Percentiles rank a stretch among this genome's conserved stretches.
phyloP scores from a whole-genome alignment of 92 coral and sea anemone species.

The Ricordea florida region DNA sequence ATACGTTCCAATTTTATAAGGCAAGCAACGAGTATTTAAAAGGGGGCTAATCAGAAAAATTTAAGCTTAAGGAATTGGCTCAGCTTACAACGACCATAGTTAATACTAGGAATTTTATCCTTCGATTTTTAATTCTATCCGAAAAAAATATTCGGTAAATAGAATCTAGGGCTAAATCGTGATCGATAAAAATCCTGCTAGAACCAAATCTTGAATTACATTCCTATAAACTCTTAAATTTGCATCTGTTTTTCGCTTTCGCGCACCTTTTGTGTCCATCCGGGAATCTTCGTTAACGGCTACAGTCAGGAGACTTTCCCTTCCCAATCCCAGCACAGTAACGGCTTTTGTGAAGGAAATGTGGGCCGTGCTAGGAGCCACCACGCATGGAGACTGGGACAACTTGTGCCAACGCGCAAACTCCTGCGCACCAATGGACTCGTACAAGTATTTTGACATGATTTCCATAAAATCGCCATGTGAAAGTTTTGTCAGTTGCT shows the following conservation, averaged over 20 bases:
- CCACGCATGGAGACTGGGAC: slow-evolving; percentile 61
- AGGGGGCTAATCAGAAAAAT: not conserved
- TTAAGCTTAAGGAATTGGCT: no score
- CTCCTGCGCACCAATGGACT: slow-evolving; percentile 63
- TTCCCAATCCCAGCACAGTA: slow-evolving; percentile 82
- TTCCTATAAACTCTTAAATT: no score
- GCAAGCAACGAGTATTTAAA: not conserved
- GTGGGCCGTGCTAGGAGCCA: slow-evolving; percentile 80
- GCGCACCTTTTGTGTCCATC: slow-evolving; percentile 68
- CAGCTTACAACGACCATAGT: no score
- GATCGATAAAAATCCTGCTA: no score
- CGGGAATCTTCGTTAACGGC: slow-evolving; percentile 74
- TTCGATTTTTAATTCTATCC: not conserved
- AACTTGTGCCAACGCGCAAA: slow-evolving; percentile 64
- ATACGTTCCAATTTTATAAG: slow-evolving; percentile 43
- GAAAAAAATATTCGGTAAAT: no score
- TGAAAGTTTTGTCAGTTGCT: not conserved
- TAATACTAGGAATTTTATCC: no score
- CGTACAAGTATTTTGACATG: slow-evolving; percentile 57
- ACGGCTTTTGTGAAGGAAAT: slow-evolving; percentile 81
- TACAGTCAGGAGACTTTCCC: slow-evolving; percentile 62
- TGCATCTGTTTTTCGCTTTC: no score
- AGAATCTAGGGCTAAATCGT: not conserved
- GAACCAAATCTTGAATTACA: no score
- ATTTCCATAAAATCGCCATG: slow-evolving; percentile 46